Base-by-base conservation (phyloP, 2,113 vertebrate genomes). In the Tragelaphus strepsiceros region DNA sequence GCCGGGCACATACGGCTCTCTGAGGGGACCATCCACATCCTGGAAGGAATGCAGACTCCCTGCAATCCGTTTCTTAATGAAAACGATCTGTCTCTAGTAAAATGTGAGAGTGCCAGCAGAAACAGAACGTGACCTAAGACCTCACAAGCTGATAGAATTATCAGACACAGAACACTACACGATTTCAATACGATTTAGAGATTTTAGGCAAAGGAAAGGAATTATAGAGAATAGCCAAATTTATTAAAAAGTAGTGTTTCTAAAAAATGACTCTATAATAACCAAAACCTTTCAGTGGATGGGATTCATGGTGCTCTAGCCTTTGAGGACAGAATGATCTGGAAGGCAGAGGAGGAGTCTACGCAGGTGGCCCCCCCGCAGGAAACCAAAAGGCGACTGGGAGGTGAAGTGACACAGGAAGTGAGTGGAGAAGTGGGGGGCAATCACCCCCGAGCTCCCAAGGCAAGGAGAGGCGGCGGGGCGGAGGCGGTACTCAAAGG, bases 71-170 rank as follows among this genome's bases (percentile, higher is more conserved):
- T 10, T 28, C 9, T 56, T 10, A 56, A 35, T 17, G 94, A 80
- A 81, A 64, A 67, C 0, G 22, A 49, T 59, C 22, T 6, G 0
- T 32, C 46, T 4, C 26, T 32, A 6, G 15, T 54, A 35, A 32
- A 24, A 7, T 0, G 26, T 2, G 49, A n/a, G 49, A 2, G 5
- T 6, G 30, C 28, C 28, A 0, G 16, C 14, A n/a, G 43, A 22
- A 11, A 3, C 28, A 46, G 43, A 12, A 3, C 1, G 1, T 5
- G 56, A 49, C 30, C 30, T n/a, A 2, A 22, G 17, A 3, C 49
- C 4, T 17, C n/a, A 22, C 67, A 35, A 22, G 14, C 22, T 12
- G 11, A 12, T 0, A 10, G 54, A 11, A 4, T 14, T 3, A 5
- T 15, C 35, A 7, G 32, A 22, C 30, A 5, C 56, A 8, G 89